Percentiles rank a stretch among this genome's conserved stretches.
These are phyloP conservation scores for Gyrodactylus salaris DNA, from an alignment of 1,140 invertebrate genomes.

Conservation along the genomic window DNA sequence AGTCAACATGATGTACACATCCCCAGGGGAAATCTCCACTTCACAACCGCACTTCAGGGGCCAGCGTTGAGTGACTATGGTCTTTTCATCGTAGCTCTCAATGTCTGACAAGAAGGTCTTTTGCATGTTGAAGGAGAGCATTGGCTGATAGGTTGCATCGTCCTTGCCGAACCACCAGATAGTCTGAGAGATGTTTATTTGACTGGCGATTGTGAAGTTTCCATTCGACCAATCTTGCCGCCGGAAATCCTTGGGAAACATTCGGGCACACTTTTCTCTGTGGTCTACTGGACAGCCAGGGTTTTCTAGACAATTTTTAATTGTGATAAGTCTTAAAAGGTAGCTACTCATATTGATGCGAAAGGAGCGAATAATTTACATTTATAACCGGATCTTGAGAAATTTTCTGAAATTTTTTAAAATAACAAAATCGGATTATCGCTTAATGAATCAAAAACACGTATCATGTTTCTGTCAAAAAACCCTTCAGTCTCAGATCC, in stretches of 20 bases:
- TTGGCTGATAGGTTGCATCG: neutral
- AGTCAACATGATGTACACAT: neutral
- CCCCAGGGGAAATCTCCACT: neutral
- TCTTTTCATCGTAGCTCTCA: neutral
- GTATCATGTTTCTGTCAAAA: too few relatives aligned
- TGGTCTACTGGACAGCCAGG: neutral
- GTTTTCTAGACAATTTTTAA: neutral
- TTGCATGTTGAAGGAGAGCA: neutral
- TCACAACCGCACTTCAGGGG: neutral
- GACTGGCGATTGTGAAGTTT: neutral
- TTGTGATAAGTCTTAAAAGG: too few relatives aligned
- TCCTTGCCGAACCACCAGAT: neutral
- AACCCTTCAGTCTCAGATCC: too few relatives aligned
- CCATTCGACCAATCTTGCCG: neutral
- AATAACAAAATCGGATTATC: too few relatives aligned
- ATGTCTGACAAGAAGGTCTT: neutral
- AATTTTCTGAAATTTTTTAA: too few relatives aligned
- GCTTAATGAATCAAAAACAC: too few relatives aligned
- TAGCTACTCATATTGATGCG: too few relatives aligned
- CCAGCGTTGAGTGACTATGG: neutral
- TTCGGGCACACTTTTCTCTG: neutral
- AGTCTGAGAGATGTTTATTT: neutral
- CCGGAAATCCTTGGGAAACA: neutral
- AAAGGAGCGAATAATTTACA: too few relatives aligned
- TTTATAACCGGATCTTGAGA: too few relatives aligned